Evolutionary conservation across 2,888 invertebrate species (phyloP), one percentile per base, ranked within the genome.

Genomic region (Oligia latruncula): DNA sequence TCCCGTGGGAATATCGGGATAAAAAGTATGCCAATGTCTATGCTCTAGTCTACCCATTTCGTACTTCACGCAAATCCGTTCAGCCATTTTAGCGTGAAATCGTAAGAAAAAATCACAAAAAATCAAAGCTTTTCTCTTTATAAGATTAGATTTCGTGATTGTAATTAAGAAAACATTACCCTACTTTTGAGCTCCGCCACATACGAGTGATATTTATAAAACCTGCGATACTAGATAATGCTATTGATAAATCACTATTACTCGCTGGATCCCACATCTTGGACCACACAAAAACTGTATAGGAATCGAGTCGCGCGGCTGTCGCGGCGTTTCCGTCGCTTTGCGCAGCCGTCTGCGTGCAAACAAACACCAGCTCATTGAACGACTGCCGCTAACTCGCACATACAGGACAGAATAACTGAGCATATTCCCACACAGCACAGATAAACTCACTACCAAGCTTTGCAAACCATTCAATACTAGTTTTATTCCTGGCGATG

Each of bases 351-450:
- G 85, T 80, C 78, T 79, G 78, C 73, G 78, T 65, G 68, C 82
- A 84, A 89, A 88, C 90, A 88, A 82, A 86, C 80, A 85, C 75
- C 35, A 66, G 78, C 81, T 88, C 85, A 88, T 80, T 90, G 90
- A 88, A 87, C 80, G 72, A 80, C 74, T 78, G 82, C 58, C 72
- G 77, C 75, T 78, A 81, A 82, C 80, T 82, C 70, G 78, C 78
- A 66, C 77, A 76, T n/a, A 55, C 71, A 81, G 29, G 8, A 72
- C 77, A 46, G 29, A 70, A 66, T 65, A 52, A 58, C 71, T 40
- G 35, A 72, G 55, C n/a, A 82, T 73, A 82, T n/a, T 55, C 52
- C 9, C 52, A 71, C 40, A 71, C 29, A 29, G 17, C 9, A 46
- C 23, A 78, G 62, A 78, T 79, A 84, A 78, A 64, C 83, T 67